Conservation (phyloP, 2,888 invertebrate genomes). For the Dione juno region DNA sequence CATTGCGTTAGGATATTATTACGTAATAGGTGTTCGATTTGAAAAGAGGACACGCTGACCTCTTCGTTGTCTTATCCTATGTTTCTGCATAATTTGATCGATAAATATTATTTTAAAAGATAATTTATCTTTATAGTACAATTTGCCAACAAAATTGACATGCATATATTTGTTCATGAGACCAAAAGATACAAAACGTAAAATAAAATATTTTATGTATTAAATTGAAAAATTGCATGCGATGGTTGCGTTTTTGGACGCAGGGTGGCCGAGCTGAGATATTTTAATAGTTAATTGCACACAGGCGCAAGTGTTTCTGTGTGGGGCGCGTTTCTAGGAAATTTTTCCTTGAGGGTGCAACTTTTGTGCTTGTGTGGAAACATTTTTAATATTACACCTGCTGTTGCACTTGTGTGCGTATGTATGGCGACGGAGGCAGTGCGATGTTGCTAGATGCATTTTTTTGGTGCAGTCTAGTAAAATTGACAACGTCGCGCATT, state of each 20-base stretch:
- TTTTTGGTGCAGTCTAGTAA: conserved; percentile 68
- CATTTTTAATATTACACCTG: conserved; percentile 40
- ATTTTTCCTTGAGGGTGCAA: conserved; percentile 44
- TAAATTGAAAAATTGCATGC: conserved; percentile 43
- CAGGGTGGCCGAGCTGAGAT: conserved; percentile 60
- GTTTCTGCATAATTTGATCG: conserved; percentile 1
- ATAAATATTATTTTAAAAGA: not conserved
- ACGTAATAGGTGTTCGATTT: not conserved
- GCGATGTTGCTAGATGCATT: conserved; percentile 77
- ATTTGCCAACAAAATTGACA: not conserved
- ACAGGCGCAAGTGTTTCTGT: conserved; percentile 45
- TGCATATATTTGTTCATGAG: not conserved
- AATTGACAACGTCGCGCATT: conserved; percentile 80
- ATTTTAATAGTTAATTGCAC: conserved; percentile 57
- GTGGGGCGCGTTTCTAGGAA: conserved; percentile 50
- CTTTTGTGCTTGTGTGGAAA: conserved; percentile 45
- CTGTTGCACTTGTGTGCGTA: conserved; percentile 45
- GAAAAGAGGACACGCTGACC: not conserved
- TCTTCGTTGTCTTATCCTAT: not conserved
- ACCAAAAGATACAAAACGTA: not conserved
- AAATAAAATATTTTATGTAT: not conserved
- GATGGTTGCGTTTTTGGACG: conserved; percentile 53
- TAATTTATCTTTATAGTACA: conserved; percentile 4
- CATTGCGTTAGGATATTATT: not conserved
- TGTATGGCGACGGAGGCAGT: conserved; percentile 52